These are phyloP conservation scores for Melanerpes aurifrons DNA, from an alignment of 2,113 vertebrate genomes.

Conservation along the genomic window DNA sequence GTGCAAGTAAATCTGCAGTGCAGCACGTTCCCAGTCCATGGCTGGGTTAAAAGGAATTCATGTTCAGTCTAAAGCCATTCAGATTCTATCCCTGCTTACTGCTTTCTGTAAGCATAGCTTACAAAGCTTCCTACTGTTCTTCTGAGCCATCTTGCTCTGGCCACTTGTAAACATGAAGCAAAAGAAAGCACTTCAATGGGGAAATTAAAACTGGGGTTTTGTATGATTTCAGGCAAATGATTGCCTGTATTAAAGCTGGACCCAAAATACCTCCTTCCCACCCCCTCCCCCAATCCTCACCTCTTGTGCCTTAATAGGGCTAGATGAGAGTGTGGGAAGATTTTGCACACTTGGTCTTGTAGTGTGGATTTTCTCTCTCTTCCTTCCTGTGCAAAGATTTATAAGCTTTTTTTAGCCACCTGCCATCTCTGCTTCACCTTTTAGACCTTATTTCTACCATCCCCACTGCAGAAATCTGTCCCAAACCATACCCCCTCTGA, in stretches of 20 bases:
- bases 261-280: not conserved
- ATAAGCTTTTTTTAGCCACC: not conserved
- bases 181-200: not conserved
- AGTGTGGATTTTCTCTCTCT: not conserved
- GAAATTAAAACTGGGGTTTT: not conserved
- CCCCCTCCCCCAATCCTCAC: too few species aligned
- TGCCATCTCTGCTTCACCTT: not conserved
- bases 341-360: not conserved
- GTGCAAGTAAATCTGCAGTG: not conserved
- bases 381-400: not conserved
- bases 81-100: not conserved
- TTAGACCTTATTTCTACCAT: not conserved
- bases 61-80: not conserved
- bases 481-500: fast-evolving
- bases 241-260: not conserved
- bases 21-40: not conserved
- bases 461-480: not conserved
- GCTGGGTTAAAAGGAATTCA: not conserved
- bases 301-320: not conserved
- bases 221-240: not conserved
- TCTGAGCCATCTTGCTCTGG: not conserved
- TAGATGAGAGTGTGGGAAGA: not conserved
- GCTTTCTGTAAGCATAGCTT: fast-evolving
- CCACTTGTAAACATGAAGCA: not conserved
- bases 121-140: not conserved